phyloP scores from a whole-genome alignment of 2,888 invertebrate genomes.

The Chrysotoxum bicinctum region DNA sequence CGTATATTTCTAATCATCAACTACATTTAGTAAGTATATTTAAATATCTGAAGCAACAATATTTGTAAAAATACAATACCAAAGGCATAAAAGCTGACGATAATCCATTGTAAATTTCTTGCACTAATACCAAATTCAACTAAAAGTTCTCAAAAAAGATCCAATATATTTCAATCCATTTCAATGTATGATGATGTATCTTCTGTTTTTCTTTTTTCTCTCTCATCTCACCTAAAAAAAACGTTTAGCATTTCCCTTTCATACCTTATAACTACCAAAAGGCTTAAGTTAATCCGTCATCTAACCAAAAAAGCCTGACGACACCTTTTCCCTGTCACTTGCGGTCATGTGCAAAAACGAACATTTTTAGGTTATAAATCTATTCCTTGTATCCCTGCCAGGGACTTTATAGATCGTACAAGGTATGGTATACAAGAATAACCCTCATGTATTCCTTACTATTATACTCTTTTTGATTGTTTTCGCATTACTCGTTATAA shows the following conservation, averaged over 20 bases:
- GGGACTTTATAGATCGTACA: not conserved
- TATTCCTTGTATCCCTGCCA: slow-evolving; percentile 27
- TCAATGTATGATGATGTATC: not conserved
- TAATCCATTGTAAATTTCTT: not conserved
- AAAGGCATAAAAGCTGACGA: not conserved
- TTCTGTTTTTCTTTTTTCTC: not conserved
- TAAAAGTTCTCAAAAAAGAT: not conserved
- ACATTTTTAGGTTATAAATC: slow-evolving; percentile 60
- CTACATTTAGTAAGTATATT: too few relatives aligned
- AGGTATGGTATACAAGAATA: not conserved
- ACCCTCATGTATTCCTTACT: not conserved
- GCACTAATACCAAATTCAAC: not conserved
- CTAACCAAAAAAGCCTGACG: slow-evolving; percentile 42
- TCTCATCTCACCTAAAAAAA: not conserved
- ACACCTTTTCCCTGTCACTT: slow-evolving; percentile 70
- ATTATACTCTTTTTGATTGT: slow-evolving; percentile 48
- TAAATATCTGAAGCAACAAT: too few relatives aligned
- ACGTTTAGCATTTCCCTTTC: not conserved
- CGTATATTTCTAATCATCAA: too few relatives aligned
- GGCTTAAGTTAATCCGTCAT: slow-evolving; percentile 49
- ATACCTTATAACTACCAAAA: slow-evolving; percentile 19
- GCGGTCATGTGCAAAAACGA: slow-evolving; percentile 70
- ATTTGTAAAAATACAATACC: not conserved
- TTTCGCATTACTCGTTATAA: slow-evolving; percentile 66
- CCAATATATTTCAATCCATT: not conserved